Evolutionary conservation across 2,797 vertebrate species (phyloP).

Genomic region (Austrolebias charrua): DNA sequence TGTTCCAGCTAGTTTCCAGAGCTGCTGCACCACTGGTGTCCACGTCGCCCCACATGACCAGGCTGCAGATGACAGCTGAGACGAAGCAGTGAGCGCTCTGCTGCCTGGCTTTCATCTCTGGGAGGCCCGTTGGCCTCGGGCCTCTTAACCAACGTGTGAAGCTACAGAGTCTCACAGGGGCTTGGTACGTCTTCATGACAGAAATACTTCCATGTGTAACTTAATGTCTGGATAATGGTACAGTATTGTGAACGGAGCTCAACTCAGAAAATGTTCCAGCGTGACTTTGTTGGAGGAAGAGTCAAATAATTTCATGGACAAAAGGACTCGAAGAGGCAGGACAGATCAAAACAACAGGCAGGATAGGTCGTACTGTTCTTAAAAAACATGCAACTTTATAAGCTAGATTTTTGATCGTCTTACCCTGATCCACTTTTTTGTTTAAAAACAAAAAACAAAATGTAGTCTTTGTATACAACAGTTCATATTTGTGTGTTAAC

Average conservation of each 20-base stretch:
- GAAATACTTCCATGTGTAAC: background rate
- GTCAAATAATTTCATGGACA: background rate
- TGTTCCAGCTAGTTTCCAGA: constrained; percentile 12
- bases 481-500: no score
- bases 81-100: constrained; percentile 44
- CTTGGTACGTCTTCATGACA: constrained; percentile 7
- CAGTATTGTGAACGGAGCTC: background rate
- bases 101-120: constrained; percentile 47
- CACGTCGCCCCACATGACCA: constrained; percentile 17
- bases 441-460: no score
- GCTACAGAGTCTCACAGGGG: constrained; percentile 9
- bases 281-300: background rate
- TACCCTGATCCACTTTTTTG: no score
- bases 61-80: constrained; percentile 51
- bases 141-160: constrained; percentile 18
- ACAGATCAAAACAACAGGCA: background rate
- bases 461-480: no score
- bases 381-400: background rate
- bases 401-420: no score
- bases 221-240: background rate
- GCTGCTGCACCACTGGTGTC: background rate
- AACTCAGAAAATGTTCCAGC: background rate
- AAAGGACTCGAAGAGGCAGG: background rate
- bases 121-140: constrained; percentile 16
- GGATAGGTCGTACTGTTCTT: background rate